Conservation (phyloP, 2,888 invertebrate genomes). For the Doris montereyensis region DNA sequence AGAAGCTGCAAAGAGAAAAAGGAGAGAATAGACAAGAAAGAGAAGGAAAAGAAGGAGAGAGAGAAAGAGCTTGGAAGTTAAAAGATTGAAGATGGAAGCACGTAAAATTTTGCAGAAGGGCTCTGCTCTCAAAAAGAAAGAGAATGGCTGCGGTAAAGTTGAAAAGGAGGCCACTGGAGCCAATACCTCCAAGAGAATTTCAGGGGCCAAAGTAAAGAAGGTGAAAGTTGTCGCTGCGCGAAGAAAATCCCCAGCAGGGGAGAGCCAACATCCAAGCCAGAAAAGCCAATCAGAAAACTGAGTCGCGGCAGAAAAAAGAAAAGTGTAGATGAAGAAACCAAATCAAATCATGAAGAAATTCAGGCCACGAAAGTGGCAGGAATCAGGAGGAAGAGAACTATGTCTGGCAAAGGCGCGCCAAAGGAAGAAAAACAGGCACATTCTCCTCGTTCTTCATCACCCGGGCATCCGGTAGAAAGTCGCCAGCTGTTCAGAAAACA, state of each 20-base stretch:
- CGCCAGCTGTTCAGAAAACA: conserved; percentile 10
- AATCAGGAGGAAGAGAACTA: neutral
- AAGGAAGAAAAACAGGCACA: neutral
- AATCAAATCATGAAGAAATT: neutral
- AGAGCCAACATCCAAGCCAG: neutral
- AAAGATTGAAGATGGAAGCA: neutral
- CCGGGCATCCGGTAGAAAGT: neutral
- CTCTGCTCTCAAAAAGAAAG: no score
- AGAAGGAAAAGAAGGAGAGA: neutral
- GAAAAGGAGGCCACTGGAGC: no score
- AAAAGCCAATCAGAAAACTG: neutral
- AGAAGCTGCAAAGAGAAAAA: neutral
- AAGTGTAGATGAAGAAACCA: neutral
- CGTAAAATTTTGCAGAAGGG: neutral
- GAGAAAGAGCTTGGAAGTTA: neutral
- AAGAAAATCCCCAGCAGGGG: conserved; percentile 19
- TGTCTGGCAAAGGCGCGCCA: conserved; percentile 7
- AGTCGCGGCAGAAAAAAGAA: neutral
- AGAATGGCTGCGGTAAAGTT: no score
- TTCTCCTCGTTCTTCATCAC: neutral
- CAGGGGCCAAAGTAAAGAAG: no score
- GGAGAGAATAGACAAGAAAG: no score
- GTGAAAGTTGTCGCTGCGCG: neutral
- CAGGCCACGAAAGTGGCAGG: neutral
- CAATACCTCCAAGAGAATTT: no score